Conservation (phyloP, 1,140 invertebrate species). For the Heliothis virescens region DNA sequence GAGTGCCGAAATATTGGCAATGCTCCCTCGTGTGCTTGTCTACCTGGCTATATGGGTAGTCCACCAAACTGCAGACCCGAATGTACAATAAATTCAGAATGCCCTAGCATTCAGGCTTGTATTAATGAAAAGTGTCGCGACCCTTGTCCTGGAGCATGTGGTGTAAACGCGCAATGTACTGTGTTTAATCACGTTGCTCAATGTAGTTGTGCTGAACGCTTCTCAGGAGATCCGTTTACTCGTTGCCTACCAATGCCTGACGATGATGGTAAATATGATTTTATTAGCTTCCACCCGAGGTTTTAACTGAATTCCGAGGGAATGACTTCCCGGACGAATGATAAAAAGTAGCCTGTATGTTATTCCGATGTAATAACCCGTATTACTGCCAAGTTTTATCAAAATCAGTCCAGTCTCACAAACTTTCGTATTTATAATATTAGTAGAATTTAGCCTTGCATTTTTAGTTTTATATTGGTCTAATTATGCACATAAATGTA, state of each 20-base stretch:
- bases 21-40: conserved; percentile 89
- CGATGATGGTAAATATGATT: conserved; percentile 74
- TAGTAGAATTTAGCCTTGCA: too few species aligned
- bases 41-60: conserved; percentile 88
- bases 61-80: conserved; percentile 92
- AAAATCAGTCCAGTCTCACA: too few species aligned
- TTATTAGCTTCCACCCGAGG: neutral
- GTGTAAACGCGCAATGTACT: conserved; percentile 88
- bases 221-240: conserved; percentile 80
- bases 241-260: conserved; percentile 72
- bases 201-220: conserved; percentile 88
- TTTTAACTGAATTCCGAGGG: too few species aligned
- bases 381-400: too few species aligned
- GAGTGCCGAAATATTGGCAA: conserved; percentile 89
- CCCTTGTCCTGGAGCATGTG: conserved; percentile 91
- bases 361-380: too few species aligned
- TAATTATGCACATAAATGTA: too few species aligned
- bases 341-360: too few species aligned
- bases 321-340: too few species aligned
- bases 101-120: conserved; percentile 89
- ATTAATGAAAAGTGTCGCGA: conserved; percentile 90
- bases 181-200: conserved; percentile 92
- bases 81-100: conserved; percentile 92
- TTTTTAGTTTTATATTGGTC: too few species aligned
- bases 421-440: too few species aligned